These are phyloP conservation scores for Pangasius krempfi DNA, from an alignment of 2,797 vertebrate genomes.

Conservation along the genomic window DNA sequence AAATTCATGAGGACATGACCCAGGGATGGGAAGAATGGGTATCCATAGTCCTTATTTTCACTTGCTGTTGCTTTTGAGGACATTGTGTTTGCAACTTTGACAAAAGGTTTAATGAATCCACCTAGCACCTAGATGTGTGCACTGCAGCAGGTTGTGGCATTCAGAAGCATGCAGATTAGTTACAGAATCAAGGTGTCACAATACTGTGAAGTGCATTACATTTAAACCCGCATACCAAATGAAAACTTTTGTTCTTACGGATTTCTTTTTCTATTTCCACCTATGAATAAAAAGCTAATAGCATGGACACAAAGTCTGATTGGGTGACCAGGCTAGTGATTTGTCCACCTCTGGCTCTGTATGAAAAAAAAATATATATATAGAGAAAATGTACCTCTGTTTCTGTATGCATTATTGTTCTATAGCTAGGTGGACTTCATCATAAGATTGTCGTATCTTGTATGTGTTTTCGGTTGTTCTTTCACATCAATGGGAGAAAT, in stretches of 20 bases:
- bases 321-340: background rate
- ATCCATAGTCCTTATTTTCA: background rate
- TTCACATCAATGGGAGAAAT: conserved; percentile 21
- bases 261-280: background rate
- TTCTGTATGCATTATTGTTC: background rate
- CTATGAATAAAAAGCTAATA: background rate
- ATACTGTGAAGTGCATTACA: background rate
- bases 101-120: background rate
- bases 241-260: background rate
- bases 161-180: background rate
- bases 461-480: background rate
- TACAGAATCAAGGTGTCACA: background rate
- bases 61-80: background rate
- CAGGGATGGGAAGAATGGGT: background rate
- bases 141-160: background rate
- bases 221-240: background rate
- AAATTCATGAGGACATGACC: background rate
- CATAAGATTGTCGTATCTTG: background rate
- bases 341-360: background rate
- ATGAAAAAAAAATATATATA: background rate
- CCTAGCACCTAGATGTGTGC: background rate
- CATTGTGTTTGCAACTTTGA: background rate
- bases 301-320: background rate
- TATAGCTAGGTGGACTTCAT: background rate
- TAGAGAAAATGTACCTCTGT: background rate